Evolutionary conservation across 2,888 invertebrate genomes (phyloP), one percentile per base, ranked within the genome.

Genomic region (Sicus ferrugineus): DNA sequence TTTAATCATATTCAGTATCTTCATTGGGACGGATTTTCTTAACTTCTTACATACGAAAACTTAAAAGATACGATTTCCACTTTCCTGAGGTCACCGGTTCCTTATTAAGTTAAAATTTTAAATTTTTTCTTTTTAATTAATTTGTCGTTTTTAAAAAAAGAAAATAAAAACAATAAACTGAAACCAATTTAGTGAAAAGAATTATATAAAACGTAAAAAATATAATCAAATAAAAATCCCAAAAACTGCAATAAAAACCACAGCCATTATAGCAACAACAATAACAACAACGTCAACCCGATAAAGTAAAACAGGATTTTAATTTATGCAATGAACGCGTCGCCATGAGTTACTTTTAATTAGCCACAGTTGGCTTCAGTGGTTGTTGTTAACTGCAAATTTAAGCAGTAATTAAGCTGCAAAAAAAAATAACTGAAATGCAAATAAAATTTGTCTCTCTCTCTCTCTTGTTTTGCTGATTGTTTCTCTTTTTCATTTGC

Each of bases 301-400:
- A n/a, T n/a, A n/a, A 46, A 46, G 19, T 46, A 54, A 67, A 59
- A 67, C 67, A 31, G 58, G 58, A 48, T 38, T 69, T 72, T 79
- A 83, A 81, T 81, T 80, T 82, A 81, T 81, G 79, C 83, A 80
- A 73, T 77, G 80, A 82, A 83, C 81, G 79, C 77, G 81, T 83
- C 82, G 77, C 71, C 73, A 75, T 73, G 67, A 73, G 72, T 75
- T 70, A 71, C 72, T 54, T 71, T 59, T 66, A 65, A 68, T 68
- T 63, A 63, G 67, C 67, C 16, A 42, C 46, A 56, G 64, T 61
- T 31, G 69, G n/a, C n/a, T 63, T 63, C 26, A 16, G 28, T n/a
- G 23, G 26, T 48, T 28, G 19, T 63, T 48, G 30, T 30, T n/a
- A 6, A 21, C 3, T 16, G 21, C 16, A 21, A 38, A 11, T 38